These are phyloP conservation scores for Melieria picta DNA, from an alignment of 2,888 invertebrate species.

Conservation along the genomic window DNA sequence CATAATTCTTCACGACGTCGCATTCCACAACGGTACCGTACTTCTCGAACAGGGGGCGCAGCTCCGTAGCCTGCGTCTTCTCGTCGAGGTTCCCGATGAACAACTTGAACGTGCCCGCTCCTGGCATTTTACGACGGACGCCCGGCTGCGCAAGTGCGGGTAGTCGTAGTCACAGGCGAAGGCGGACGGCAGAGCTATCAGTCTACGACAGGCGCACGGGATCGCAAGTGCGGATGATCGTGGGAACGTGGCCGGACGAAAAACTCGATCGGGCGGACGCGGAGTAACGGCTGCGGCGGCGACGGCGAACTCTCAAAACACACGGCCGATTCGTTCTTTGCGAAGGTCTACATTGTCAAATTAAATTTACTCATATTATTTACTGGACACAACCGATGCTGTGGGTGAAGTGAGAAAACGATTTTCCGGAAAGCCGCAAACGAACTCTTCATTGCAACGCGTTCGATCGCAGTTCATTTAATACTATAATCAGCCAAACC, in stretches of 20 bases:
- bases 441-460: no score
- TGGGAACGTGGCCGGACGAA: background rate
- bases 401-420: no score
- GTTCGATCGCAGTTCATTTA: no score
- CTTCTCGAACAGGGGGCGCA: conserved; percentile 94
- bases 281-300: background rate
- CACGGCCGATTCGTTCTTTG: background rate
- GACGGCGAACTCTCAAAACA: background rate
- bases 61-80: conserved; percentile 86
- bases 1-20: conserved; percentile 98
- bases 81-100: conserved; percentile 98
- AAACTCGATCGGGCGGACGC: conserved; percentile 4
- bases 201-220: background rate
- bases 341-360: background rate
- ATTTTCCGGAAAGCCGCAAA: no score
- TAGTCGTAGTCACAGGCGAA: background rate
- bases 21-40: conserved; percentile 98
- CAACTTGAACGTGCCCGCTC: conserved; percentile 94
- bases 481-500: no score
- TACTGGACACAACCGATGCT: background rate
- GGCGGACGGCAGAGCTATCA: background rate
- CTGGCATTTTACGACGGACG: conserved; percentile 74
- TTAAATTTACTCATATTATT: background rate
- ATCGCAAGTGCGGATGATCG: conserved; percentile 1
- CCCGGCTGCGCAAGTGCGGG: background rate